phyloP scores from a whole-genome alignment of 2,113 vertebrate genomes.

The Melanocharis versteri region DNA sequence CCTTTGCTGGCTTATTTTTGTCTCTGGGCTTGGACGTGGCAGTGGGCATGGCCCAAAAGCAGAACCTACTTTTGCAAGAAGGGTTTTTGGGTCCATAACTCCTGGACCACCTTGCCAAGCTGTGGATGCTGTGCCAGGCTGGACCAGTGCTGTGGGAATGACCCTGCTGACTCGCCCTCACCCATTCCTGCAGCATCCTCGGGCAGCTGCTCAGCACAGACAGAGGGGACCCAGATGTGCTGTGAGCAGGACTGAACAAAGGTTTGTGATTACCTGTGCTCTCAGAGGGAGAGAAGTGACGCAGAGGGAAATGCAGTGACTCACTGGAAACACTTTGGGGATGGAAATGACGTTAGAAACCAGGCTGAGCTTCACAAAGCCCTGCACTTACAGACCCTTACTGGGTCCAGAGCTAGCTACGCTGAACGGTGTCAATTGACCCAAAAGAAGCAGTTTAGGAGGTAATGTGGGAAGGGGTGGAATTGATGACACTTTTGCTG shows the following conservation, averaged over 20 bases:
- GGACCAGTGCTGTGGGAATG: background rate
- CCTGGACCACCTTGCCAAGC: background rate
- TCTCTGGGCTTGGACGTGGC: background rate
- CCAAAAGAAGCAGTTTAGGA: background rate
- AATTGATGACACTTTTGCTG: background rate
- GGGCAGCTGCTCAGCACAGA: background rate
- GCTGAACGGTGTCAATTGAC: background rate
- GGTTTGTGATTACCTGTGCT: background rate
- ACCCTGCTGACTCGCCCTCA: background rate
- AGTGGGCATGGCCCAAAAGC: background rate
- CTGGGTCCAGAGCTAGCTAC: background rate
- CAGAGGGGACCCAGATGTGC: background rate
- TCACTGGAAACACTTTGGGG: background rate
- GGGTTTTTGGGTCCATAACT: rapidly evolving
- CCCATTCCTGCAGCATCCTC: background rate
- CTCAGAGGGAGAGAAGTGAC: background rate
- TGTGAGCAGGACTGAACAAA: background rate
- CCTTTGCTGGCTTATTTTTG: background rate
- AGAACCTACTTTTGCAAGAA: background rate
- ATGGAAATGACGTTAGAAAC: background rate
- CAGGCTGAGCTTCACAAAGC: background rate
- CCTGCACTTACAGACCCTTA: background rate
- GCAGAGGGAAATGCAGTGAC: background rate
- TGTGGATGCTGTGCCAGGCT: background rate
- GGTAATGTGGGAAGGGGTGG: background rate